Evolutionary conservation across 2,888 invertebrate species (phyloP).

Genomic region (Ormyrus nitidulus): DNA sequence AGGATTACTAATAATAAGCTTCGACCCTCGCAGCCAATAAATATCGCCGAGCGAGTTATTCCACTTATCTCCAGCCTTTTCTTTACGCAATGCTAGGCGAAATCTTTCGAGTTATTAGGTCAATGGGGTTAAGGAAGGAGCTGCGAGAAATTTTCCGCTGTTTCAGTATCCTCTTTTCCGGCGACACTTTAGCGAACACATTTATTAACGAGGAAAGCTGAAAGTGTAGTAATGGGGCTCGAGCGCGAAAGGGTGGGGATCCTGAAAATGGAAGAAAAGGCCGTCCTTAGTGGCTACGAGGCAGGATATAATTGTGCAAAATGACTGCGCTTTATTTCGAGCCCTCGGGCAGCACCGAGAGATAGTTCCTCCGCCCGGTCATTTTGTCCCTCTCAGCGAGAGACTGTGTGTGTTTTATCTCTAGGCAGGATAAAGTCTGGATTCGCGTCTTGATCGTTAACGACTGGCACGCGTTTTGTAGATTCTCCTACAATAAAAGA

Average conservation of each 20-base stretch:
- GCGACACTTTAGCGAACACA: conserved; percentile 30
- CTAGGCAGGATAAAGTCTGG: background rate
- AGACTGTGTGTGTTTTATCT: background rate
- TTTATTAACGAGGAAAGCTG: conserved; percentile 37
- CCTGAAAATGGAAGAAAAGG: conserved; percentile 40
- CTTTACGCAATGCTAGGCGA: background rate
- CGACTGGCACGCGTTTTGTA: conserved; percentile 30
- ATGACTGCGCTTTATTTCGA: conserved; percentile 62
- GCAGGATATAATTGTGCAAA: conserved; percentile 63
- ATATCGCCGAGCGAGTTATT: background rate
- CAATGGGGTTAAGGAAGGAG: conserved; percentile 15
- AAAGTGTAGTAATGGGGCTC: conserved; percentile 27
- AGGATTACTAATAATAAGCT: no score
- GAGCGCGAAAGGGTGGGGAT: conserved; percentile 15
- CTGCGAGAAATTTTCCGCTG: conserved; percentile 27
- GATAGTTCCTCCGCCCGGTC: conserved; percentile 23
- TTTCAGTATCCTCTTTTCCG: background rate
- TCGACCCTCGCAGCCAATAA: background rate
- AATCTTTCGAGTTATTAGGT: conserved; percentile 9
- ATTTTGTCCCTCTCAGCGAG: background rate
- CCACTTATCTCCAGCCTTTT: background rate
- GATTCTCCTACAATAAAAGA: conserved; percentile 31
- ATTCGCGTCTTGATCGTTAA: conserved; percentile 38
- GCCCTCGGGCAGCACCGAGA: conserved; percentile 44
- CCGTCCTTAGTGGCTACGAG: conserved; percentile 52